Evolutionary conservation across 1,140 invertebrate species (phyloP).

Genomic region (Wiebesia pumilae): DNA sequence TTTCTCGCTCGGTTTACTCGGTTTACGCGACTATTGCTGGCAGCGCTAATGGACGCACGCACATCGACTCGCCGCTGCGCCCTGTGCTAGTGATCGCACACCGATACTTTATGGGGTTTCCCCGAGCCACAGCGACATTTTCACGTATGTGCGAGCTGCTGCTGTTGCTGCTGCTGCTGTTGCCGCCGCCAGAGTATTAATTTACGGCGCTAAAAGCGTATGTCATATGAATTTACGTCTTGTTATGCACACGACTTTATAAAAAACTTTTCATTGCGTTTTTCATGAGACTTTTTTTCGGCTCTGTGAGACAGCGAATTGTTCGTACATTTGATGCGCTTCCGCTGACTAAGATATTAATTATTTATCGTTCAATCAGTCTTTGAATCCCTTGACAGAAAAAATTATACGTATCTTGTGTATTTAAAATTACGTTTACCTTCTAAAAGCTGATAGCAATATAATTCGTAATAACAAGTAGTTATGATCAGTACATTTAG

Average conservation of each 20-base stretch:
- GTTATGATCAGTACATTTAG: no score
- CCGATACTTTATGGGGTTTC: constrained; percentile 47
- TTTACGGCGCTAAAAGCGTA: not conserved
- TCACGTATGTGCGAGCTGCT: constrained; percentile 5
- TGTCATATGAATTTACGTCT: constrained; percentile 42
- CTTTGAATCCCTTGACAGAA: no score
- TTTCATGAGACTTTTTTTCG: not conserved
- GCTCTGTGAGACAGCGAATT: not conserved
- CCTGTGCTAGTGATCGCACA: not conserved
- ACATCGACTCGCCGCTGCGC: not conserved
- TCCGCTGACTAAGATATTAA: not conserved
- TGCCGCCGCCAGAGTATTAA: not conserved
- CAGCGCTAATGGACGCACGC: not conserved
- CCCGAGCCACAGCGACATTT: not conserved
- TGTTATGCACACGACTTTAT: not conserved
- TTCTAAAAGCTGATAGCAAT: no score
- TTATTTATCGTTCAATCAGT: not conserved
- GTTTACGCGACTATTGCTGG: not conserved
- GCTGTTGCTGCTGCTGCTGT: not conserved
- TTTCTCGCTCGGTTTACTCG: no score
- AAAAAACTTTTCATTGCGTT: not conserved
- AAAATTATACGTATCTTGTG: no score
- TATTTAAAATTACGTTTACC: no score
- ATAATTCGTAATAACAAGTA: no score
- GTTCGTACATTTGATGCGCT: not conserved